Percentiles rank a stretch among this genome's conserved stretches.
Conservation (phyloP, 1,140 invertebrate genomes). For the Temnothorax curvispinosus region DNA sequence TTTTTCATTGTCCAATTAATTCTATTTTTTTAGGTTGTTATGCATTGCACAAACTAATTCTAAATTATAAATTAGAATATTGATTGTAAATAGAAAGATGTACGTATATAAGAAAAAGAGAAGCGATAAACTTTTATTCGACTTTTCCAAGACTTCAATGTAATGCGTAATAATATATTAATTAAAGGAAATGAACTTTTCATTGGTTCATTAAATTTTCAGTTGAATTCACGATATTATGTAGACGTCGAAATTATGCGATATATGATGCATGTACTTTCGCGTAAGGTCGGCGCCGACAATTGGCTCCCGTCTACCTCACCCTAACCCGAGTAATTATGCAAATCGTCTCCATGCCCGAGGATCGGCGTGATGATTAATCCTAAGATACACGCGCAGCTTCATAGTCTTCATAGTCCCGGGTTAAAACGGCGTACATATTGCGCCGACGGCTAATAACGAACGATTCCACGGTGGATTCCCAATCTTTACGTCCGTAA, state of each 20-base stretch:
- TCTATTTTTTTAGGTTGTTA: not conserved
- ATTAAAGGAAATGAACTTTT: not conserved
- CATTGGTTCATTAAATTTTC: slow-evolving; percentile 7
- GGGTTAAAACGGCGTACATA: not conserved
- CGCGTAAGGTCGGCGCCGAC: slow-evolving; percentile 39
- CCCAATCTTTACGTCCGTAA: slow-evolving; percentile 62
- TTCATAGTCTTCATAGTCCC: slow-evolving; percentile 18
- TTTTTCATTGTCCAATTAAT: not conserved
- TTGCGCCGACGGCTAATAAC: slow-evolving; percentile 48
- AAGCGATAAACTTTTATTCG: not conserved
- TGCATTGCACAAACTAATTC: not conserved
- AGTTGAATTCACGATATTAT: not conserved
- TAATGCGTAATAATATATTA: not conserved
- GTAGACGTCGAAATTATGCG: slow-evolving; percentile 21
- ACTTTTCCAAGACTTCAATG: not conserved
- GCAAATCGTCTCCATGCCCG: slow-evolving; percentile 53
- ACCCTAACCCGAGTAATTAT: slow-evolving; percentile 43
- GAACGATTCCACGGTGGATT: slow-evolving; percentile 43
- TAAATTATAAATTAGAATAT: not conserved
- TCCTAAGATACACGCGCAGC: slow-evolving; percentile 53
- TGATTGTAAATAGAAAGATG: not conserved
- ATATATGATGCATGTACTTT: slow-evolving; percentile 44
- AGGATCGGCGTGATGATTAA: slow-evolving; percentile 46
- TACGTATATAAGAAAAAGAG: not conserved
- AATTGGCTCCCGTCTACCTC: slow-evolving; percentile 47